Conservation (phyloP, 2,888 invertebrate genomes). For the Leptinotarsa rubiginosa region DNA sequence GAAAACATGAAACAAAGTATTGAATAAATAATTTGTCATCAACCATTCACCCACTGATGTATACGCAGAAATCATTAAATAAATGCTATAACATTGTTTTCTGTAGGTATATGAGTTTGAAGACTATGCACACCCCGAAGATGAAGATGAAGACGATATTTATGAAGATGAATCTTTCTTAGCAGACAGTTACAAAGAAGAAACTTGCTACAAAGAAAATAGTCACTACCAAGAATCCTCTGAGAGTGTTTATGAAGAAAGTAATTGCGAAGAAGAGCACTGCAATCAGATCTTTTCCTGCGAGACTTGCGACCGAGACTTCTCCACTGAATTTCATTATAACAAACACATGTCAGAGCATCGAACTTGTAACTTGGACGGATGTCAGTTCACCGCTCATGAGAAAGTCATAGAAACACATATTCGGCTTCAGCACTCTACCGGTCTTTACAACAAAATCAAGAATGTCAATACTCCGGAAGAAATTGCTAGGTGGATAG, state of each 20-base stretch:
- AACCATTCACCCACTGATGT: conserved; percentile 25
- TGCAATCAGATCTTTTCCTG: conserved; percentile 68
- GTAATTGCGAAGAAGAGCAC: conserved; percentile 39
- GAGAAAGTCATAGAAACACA: conserved; percentile 84
- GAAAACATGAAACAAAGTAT: too few relatives aligned
- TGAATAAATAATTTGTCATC: too few relatives aligned
- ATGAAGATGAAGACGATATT: conserved; percentile 35
- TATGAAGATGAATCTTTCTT: conserved; percentile 38
- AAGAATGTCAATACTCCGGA: conserved; percentile 81
- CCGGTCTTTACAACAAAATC: conserved; percentile 85
- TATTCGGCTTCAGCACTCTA: conserved; percentile 83
- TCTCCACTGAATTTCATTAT: conserved; percentile 72
- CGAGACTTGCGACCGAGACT: conserved; percentile 86
- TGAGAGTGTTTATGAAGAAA: conserved; percentile 44
- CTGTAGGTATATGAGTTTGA: conserved; percentile 35
- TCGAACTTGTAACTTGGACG: conserved; percentile 82
- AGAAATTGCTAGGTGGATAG: conserved; percentile 86
- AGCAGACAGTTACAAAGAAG: conserved; percentile 6
- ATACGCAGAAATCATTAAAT: conserved; percentile 8
- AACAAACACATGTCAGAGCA: conserved; percentile 80
- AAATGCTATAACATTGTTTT: conserved; percentile 25
- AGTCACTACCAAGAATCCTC: conserved; percentile 50
- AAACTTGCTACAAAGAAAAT: conserved; percentile 33
- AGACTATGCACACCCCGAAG: conserved; percentile 47
- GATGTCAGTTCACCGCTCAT: conserved; percentile 84